Evolutionary conservation across 1,140 invertebrate species (phyloP).

Genomic region (Hesperophylax magnus): DNA sequence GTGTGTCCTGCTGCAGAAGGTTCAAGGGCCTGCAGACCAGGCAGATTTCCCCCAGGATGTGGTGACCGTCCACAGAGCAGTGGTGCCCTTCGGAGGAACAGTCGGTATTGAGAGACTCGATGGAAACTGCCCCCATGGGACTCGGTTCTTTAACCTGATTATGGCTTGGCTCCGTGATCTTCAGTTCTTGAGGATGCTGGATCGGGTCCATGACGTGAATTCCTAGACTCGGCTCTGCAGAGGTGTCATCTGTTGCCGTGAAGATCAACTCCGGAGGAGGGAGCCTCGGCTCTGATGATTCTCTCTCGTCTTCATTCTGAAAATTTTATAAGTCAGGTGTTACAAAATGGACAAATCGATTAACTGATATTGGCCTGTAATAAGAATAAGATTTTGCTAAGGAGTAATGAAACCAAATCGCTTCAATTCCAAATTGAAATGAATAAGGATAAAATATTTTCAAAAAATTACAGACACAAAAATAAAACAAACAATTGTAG

Average conservation of each 20-base stretch:
- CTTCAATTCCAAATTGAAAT: no score
- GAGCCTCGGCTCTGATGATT: constrained; percentile 23
- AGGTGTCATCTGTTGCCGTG: no score
- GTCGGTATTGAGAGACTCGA: not conserved
- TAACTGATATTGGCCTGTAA: no score
- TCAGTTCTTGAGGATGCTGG: not conserved
- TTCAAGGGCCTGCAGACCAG: constrained; percentile 44
- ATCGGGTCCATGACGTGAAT: no score
- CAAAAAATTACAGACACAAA: no score
- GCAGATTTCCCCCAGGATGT: constrained; percentile 54
- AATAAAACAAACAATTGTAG: no score
- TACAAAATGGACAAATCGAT: not conserved
- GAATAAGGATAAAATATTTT: no score
- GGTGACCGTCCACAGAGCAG: constrained; percentile 44
- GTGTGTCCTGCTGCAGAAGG: constrained; percentile 42
- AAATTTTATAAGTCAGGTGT: constrained; percentile 11
- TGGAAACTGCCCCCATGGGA: not conserved
- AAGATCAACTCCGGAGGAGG: not conserved
- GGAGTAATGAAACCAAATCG: no score
- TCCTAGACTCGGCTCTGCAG: no score
- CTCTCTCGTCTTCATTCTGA: constrained; percentile 54
- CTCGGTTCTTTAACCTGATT: not conserved
- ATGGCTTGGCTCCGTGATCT: not conserved
- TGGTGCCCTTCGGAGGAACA: constrained; percentile 24
- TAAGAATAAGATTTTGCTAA: no score